Evolutionary conservation across 2,113 vertebrate species (phyloP), one percentile per base, ranked within the genome.

Genomic region (Cromileptes altivelis): DNA sequence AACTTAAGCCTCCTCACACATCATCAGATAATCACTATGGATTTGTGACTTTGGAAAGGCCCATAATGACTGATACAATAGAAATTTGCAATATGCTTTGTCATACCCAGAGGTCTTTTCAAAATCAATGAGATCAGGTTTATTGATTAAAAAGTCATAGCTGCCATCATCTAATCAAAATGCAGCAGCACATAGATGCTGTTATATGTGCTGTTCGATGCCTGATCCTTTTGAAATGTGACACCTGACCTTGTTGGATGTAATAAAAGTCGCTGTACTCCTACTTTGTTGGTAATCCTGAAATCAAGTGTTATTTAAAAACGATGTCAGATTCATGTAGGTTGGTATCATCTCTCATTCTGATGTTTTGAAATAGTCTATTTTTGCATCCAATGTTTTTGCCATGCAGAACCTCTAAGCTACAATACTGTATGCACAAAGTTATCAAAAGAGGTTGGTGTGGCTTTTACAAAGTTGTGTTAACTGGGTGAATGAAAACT

Each of bases 141-240:
- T n/a, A 77, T 65, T 42, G 58, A 71, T 83, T 40, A 18, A 77
- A 64, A 70, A 56, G 25, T 63, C 49, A 25, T 33, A 4, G 10
- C 27, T n/a, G 73, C 23, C 40, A 52, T 65, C 4, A 15, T 50
- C 37, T 47, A 19, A 56, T 64, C 19, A 23, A 9, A 52, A 63
- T 76, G 18, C 23, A 70, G 49, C 49, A 42, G 70, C 45, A 67
- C 4, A 58, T 7, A 17, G 40, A 40, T 9, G 30, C 18, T 13
- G n/a, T 19, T 27, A 37, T 55, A 19, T 25, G 6, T 60, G 12
- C 4, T 30, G 1, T 50, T 17, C 13, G n/a, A 10, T 4, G 4
- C 2, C 13, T n/a, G 13, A 53, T 23, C 40, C 5, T 50, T 30
- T 37, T 45, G 6, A 30, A 21, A 55, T 45, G 3, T 45, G 18